phyloP scores from a whole-genome alignment of 30 jellyfish, hydroid and myxozoan genomes.

The Cassiopea xamachana region DNA sequence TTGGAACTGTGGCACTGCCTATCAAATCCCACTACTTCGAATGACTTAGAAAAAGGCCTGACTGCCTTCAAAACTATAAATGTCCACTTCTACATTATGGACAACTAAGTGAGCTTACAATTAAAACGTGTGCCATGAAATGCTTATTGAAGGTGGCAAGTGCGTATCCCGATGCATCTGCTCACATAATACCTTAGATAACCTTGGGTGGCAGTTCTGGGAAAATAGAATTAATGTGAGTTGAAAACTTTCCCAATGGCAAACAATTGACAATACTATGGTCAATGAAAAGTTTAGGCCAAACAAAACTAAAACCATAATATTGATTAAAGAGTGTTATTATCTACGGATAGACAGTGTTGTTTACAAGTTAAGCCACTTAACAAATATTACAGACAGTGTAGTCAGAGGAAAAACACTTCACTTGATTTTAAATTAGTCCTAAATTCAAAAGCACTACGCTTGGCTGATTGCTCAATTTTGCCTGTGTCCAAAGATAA shows the following conservation, averaged over 20 bases:
- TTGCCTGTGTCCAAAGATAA: slow-evolving; percentile 32
- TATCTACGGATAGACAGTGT: slow-evolving; percentile 60
- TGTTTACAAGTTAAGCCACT: slow-evolving; percentile 61
- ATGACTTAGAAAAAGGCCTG: no score
- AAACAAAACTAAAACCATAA: not conserved
- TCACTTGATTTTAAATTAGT: slow-evolving; percentile 14
- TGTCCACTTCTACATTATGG: no score
- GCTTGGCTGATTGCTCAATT: slow-evolving; percentile 52
- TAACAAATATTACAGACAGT: slow-evolving; percentile 50
- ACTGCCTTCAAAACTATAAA: no score
- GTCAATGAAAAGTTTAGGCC: slow-evolving; percentile 8
- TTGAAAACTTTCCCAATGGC: not conserved
- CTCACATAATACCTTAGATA: no score
- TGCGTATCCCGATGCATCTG: no score
- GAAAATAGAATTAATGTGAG: not conserved
- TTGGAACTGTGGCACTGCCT: no score
- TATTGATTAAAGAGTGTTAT: slow-evolving; percentile 34
- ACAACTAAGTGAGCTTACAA: no score
- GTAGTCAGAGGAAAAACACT: slow-evolving; percentile 25
- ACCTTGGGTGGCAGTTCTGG: slow-evolving; percentile 1
- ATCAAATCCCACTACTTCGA: no score
- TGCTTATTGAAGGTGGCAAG: no score
- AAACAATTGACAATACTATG: not conserved
- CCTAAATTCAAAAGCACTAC: not conserved
- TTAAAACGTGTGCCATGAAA: no score